Evolutionary conservation across 1,140 invertebrate species (phyloP), one percentile per base, ranked within the genome.

Genomic region (Drosophila miranda): DNA sequence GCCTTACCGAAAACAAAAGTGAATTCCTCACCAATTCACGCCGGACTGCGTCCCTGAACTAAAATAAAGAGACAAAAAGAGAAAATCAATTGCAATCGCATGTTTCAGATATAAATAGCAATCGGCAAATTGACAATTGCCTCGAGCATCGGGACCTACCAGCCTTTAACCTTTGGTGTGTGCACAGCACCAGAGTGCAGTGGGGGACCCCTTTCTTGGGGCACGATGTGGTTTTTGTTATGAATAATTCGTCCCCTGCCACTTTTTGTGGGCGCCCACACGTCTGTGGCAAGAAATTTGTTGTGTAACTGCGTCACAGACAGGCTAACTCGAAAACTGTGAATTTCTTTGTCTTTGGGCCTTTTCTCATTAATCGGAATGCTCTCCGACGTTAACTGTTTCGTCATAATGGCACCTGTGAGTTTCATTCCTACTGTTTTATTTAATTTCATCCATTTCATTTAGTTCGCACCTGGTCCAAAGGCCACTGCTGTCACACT

Each of bases 281-380:
- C 49, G 49, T 78, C 78, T 66, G 57, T 52, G 78, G 68, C 73
- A 56, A 73, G 44, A 84, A 84, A 80, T 86, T 86, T 70, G 81
- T 83, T 83, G 76, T 76, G 61, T 81, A 86, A 86, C 53, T 86
- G 76, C 81, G 81, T 86, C 77, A 81, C 64, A 48, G 21, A 28
- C 75, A 75, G 79, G 79, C 69, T 78, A 70, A 9, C 43, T 50
- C 51, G 51, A 38, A 38, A 38, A 38, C 34, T 34, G 3, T 34
- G 30, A 34, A 9, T 38, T 38, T 8, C 34, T 13, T 38, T 38
- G 3, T 38, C 11, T 38, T 1, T 11, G 3, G 9, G 34, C 3
- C 1, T 38, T 13, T 3, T 0, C 11, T 38, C 34, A 38, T 11
- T 4, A 11, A 38, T 38, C 1, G 4, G 3, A 38, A 38, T 11